Evolutionary conservation across 2,888 invertebrate species (phyloP).

Genomic region (Selenia dentaria): DNA sequence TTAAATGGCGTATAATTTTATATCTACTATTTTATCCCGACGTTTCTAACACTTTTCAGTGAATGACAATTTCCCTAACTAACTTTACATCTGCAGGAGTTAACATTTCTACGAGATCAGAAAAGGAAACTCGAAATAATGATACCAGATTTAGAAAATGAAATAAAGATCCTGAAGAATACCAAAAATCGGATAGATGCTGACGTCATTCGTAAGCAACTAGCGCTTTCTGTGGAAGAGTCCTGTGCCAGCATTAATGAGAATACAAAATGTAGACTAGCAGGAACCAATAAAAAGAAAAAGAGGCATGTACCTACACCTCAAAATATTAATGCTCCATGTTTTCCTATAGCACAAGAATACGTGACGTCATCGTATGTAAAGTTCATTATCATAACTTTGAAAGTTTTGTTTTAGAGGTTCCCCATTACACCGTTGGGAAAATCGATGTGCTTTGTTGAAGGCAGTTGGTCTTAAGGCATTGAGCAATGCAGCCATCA

Average conservation of each 20-base stretch:
- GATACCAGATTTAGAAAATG: slow-evolving; percentile 50
- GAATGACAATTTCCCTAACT: too few relatives aligned
- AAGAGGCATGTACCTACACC: slow-evolving; percentile 31
- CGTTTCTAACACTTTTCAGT: too few relatives aligned
- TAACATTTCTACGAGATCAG: slow-evolving; percentile 58
- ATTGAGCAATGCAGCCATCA: slow-evolving; percentile 54
- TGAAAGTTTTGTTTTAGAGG: slow-evolving; percentile 48
- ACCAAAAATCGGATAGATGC: slow-evolving; percentile 55
- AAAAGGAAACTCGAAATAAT: slow-evolving; percentile 63
- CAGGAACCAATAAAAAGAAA: slow-evolving; percentile 46
- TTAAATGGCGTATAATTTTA: too few relatives aligned
- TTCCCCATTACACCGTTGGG: slow-evolving; percentile 59
- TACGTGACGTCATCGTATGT: too few relatives aligned
- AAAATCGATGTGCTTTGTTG: slow-evolving; percentile 57
- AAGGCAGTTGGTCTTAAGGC: slow-evolving; percentile 64
- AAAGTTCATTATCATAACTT: too few relatives aligned
- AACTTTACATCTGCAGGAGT: slow-evolving; percentile 53
- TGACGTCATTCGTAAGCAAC: slow-evolving; percentile 59
- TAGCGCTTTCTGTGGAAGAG: slow-evolving; percentile 61
- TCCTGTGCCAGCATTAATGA: slow-evolving; percentile 43
- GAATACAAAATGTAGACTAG: slow-evolving; percentile 26
- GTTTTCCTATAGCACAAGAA: too few relatives aligned
- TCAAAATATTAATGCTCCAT: too few relatives aligned
- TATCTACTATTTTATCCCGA: too few relatives aligned
- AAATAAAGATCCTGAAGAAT: slow-evolving; percentile 47